Evolutionary conservation across 2,113 vertebrate genomes (phyloP), one percentile per base, ranked within the genome.

Genomic region (Eulemur macaco): DNA sequence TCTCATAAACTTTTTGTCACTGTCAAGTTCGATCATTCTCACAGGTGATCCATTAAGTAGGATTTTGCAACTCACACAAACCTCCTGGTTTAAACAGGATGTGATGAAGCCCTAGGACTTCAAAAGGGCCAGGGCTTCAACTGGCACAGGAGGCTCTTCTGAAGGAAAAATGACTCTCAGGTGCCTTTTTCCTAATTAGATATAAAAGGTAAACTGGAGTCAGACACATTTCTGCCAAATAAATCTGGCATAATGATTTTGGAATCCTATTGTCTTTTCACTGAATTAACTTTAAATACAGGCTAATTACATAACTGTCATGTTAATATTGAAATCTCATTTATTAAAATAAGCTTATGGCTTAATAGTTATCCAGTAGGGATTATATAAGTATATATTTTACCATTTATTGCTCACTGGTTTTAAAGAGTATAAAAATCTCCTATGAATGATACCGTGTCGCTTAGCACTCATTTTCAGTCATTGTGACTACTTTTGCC

Each of bases 341-440:
- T 85, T 76, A 74, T 50, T 34, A 94, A 88, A 93, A 87, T 56
- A 92, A 64, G 2, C 47, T 68, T 92, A 73, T 58, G 17, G 9
- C 18, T 92, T 92, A 3, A 50, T 66, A 39, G 14, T 58, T 89
- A 77, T 5, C 52, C 31, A 77, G 4, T 13, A 83, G 50, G 23
- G 52, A 77, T 94, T 45, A 64, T 15, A 15, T 20, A 69, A 63
- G 63, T 29, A 1, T 11, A 31, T 14, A 54, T 78, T 73, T 25
- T 96, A 39, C 5, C 39, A 69, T 76, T 95, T 60, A 71, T 87
- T 93, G 9, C 80, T 94, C 20, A 5, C 18, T 90, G 12, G 8
- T 60, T n/a, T 93, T 80, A 42, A 95, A 69, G 54, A 71, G 39
- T 71, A 47, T 34, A 88, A 76, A 95, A 87, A 69, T 86, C 17